These are phyloP conservation scores for Meteorus sp. DNA, from an alignment of 1,140 invertebrate genomes.

Conservation along the genomic window DNA sequence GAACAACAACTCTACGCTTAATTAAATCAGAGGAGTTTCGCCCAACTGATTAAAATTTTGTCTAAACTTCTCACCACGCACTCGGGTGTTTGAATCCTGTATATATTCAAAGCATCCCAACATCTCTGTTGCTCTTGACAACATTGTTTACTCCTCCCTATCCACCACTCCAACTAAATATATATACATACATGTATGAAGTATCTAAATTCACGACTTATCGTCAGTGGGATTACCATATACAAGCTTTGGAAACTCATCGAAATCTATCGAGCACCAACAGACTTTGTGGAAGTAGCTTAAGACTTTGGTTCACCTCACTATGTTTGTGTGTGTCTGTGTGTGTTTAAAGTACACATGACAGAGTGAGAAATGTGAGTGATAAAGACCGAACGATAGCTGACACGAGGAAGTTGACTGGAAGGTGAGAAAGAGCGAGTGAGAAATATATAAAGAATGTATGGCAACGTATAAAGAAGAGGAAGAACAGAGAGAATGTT, in stretches of 20 bases:
- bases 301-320: slow-evolving; percentile 28
- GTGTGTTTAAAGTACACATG: not conserved
- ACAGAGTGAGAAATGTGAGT: slow-evolving; percentile 7
- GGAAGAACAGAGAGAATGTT: slow-evolving; percentile 18
- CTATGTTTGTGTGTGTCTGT: not conserved
- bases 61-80: too few relatives aligned
- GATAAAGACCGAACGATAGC: not conserved
- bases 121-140: too few relatives aligned
- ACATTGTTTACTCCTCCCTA: slow-evolving; percentile 23
- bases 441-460: slow-evolving; percentile 3
- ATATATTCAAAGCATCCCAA: too few relatives aligned
- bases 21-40: too few relatives aligned
- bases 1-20: too few relatives aligned
- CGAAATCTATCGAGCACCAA: slow-evolving; percentile 22
- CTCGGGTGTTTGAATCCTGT: too few relatives aligned
- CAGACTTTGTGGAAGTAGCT: slow-evolving; percentile 34
- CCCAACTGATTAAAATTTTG: too few relatives aligned
- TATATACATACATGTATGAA: too few relatives aligned
- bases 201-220: slow-evolving; percentile 25
- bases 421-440: slow-evolving; percentile 16
- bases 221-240: slow-evolving; percentile 24
- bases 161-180: too few relatives aligned
- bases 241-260: slow-evolving; percentile 19
- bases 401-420: slow-evolving; percentile 18
- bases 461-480: slow-evolving; percentile 10